Percentiles rank a stretch among this genome's conserved stretches.
Evolutionary conservation across 1,140 invertebrate species (phyloP).

Genomic region (Eupristina koningsbergeri): DNA sequence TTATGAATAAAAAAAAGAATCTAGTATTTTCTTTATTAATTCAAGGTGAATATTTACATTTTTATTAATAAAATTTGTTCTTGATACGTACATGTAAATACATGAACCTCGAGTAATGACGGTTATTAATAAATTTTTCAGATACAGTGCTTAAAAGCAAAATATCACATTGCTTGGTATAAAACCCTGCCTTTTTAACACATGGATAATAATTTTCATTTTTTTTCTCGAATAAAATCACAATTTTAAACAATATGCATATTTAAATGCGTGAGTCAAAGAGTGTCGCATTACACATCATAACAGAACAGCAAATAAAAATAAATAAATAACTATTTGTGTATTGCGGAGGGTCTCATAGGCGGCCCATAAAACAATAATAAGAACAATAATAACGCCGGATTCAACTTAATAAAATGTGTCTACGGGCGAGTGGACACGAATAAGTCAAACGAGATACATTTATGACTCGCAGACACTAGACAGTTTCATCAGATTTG

Average conservation of each 20-base stretch:
- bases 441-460: slow-evolving; percentile 26
- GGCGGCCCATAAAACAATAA: neutral
- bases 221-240: too few species aligned
- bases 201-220: too few species aligned
- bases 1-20: neutral
- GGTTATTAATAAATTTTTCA: too few species aligned
- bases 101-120: too few species aligned
- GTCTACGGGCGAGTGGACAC: neutral
- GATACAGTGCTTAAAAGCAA: too few species aligned
- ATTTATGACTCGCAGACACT: neutral
- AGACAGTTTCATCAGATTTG: slow-evolving; percentile 33
- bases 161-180: too few species aligned
- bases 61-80: too few species aligned
- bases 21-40: neutral
- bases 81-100: too few species aligned
- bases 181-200: too few species aligned
- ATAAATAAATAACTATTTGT: neutral
- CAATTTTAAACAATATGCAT: too few species aligned
- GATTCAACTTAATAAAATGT: slow-evolving; percentile 5
- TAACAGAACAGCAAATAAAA: neutral
- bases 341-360: neutral
- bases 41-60: neutral
- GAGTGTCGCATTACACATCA: neutral
- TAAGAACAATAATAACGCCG: neutral
- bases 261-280: too few species aligned